Conservation (phyloP, 2,888 invertebrate species). For the Hirudinaria manillensis region DNA sequence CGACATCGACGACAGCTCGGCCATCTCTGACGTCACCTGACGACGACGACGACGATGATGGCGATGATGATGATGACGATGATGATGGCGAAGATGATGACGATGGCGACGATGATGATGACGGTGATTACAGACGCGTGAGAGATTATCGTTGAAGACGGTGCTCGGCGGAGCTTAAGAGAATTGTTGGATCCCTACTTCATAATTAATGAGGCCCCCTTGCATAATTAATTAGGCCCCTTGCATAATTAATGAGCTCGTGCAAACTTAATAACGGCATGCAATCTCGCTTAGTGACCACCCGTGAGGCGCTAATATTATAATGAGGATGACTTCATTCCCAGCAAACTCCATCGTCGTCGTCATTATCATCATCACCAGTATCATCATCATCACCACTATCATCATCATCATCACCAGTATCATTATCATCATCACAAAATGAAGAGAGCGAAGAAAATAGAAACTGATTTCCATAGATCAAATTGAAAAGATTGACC, state of each 20-base stretch:
- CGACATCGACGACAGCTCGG: conserved; percentile 31
- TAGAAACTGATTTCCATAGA: no score
- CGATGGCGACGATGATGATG: conserved; percentile 24
- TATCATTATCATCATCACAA: conserved; percentile 5
- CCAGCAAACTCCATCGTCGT: not conserved
- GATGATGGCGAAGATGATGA: conserved; percentile 25
- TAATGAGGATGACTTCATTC: not conserved
- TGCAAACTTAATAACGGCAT: not conserved
- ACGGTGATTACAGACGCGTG: not conserved
- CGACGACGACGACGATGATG: conserved; percentile 26
- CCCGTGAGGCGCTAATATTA: not conserved
- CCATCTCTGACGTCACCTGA: conserved; percentile 7
- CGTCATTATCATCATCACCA: not conserved
- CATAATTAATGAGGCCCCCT: no score
- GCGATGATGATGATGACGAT: conserved; percentile 30
- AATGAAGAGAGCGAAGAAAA: not conserved
- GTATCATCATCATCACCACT: not conserved
- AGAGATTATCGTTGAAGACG: not conserved
- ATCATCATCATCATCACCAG: conserved; percentile 20
- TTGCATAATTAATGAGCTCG: no score
- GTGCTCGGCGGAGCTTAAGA: not conserved
- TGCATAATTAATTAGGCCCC: no score
- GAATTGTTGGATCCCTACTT: not conserved
- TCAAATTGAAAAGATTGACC: no score
- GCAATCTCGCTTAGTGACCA: not conserved